Evolutionary conservation across 2,888 invertebrate genomes (phyloP).

Genomic region (Minunthozetes semirufus): DNA sequence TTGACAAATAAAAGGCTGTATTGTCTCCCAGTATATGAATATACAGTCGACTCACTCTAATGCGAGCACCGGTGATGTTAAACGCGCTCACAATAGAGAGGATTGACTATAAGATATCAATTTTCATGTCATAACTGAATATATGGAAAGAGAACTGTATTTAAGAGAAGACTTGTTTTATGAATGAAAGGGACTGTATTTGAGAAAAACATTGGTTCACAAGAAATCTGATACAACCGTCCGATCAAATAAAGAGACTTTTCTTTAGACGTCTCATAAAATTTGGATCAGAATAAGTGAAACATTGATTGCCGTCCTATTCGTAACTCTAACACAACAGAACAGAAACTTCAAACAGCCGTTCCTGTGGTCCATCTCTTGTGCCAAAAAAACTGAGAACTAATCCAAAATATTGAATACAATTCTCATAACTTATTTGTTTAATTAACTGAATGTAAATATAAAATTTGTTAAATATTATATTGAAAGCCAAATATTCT

Average conservation of each 20-base stretch:
- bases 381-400: slow-evolving; percentile 5
- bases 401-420: not conserved
- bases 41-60: not conserved
- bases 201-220: not conserved
- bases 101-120: not conserved
- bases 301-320: slow-evolving; percentile 19
- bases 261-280: not conserved
- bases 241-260: slow-evolving; percentile 21
- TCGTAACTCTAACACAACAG: not conserved
- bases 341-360: not conserved
- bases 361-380: slow-evolving; percentile 5
- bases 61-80: not conserved
- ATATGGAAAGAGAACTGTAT: not conserved
- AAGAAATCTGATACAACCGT: slow-evolving; percentile 17
- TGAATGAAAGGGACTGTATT: not conserved
- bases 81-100: not conserved
- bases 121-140: not conserved
- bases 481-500: not conserved
- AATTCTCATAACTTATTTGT: slow-evolving; percentile 22
- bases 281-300: not conserved
- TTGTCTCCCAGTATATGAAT: not conserved
- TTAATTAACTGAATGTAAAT: not conserved
- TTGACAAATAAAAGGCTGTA: not conserved
- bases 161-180: not conserved
- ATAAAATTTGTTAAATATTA: slow-evolving; percentile 12